These are phyloP conservation scores for Trissolcus japonicus DNA, from an alignment of 2,888 invertebrate species.

Conservation along the genomic window DNA sequence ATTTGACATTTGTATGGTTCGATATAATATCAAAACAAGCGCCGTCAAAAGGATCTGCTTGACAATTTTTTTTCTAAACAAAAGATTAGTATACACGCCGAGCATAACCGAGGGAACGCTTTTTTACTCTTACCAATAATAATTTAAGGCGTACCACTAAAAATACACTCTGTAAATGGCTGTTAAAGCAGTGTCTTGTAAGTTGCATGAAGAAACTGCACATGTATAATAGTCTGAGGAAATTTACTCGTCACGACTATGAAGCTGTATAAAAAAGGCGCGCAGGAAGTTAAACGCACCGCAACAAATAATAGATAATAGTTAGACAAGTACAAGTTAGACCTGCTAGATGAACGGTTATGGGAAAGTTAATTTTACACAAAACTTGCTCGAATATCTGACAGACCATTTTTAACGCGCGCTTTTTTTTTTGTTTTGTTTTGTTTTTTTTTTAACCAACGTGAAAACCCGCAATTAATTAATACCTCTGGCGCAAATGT, in stretches of 20 bases:
- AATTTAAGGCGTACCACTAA: conserved; percentile 31
- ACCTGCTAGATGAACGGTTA: conserved; percentile 45
- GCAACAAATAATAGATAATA: conserved; percentile 51
- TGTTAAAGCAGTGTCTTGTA: conserved; percentile 46
- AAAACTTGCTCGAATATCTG: conserved; percentile 51
- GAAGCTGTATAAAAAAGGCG: conserved; percentile 41
- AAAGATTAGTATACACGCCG: conserved; percentile 12
- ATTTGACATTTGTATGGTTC: background rate
- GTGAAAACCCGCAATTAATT: conserved; percentile 43
- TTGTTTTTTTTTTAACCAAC: conserved; percentile 20
- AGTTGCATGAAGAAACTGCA: conserved; percentile 38
- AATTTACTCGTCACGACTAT: conserved; percentile 54
- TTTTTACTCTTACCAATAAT: conserved; percentile 28
- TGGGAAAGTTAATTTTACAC: conserved; percentile 47
- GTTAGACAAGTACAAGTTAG: conserved; percentile 51
- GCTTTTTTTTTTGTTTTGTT: background rate
- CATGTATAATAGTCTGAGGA: conserved; percentile 44
- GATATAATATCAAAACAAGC: too few relatives aligned
- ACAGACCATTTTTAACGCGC: conserved; percentile 30
- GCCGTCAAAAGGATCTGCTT: too few relatives aligned
- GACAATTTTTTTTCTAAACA: conserved; percentile 4
- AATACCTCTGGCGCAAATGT: background rate
- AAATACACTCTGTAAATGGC: conserved; percentile 48
- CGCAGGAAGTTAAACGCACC: conserved; percentile 41
- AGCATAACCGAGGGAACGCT: conserved; percentile 10